These are phyloP conservation scores for Albula goreensis DNA, from an alignment of 2,113 vertebrate species.

Conservation along the genomic window DNA sequence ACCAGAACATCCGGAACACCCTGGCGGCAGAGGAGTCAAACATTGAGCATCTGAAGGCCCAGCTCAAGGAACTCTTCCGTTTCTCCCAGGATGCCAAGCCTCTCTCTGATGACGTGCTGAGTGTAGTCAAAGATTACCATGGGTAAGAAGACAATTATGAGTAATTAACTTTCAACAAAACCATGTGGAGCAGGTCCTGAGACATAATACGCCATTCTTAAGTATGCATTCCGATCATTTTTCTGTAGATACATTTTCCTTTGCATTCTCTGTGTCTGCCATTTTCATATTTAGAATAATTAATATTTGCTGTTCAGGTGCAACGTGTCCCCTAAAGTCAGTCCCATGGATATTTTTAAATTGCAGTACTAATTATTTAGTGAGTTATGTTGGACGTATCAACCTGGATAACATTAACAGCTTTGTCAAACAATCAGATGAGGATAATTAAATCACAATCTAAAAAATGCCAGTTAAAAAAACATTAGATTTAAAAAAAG, in stretches of 20 bases:
- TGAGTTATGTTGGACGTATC: too few relatives aligned
- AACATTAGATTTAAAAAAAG: too few relatives aligned
- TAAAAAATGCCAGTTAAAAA: too few relatives aligned
- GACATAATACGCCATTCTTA: not conserved
- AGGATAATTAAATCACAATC: too few relatives aligned
- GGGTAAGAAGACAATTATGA: slow-evolving; percentile 66
- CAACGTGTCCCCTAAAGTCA: too few relatives aligned
- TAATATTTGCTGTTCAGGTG: too few relatives aligned
- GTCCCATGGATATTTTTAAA: too few relatives aligned
- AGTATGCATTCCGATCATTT: not conserved
- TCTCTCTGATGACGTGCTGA: slow-evolving; percentile 75
- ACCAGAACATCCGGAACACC: slow-evolving; percentile 70
- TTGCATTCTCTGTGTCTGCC: not conserved
- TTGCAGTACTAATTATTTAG: too few relatives aligned
- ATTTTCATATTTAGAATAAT: too few relatives aligned
- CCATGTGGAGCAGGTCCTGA: not conserved
- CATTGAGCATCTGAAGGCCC: slow-evolving; percentile 76
- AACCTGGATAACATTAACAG: too few relatives aligned
- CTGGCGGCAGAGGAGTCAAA: slow-evolving; percentile 76
- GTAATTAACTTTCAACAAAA: not conserved
- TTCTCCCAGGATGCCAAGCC: slow-evolving; percentile 74
- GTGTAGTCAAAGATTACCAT: slow-evolving; percentile 82
- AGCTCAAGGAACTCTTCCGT: slow-evolving; percentile 81
- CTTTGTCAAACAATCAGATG: too few relatives aligned
- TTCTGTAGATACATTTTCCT: not conserved